Percentiles rank a stretch among this genome's conserved stretches.
Evolutionary conservation across 2,888 invertebrate species (phyloP).

Genomic region (Phaedon cochleariae): DNA sequence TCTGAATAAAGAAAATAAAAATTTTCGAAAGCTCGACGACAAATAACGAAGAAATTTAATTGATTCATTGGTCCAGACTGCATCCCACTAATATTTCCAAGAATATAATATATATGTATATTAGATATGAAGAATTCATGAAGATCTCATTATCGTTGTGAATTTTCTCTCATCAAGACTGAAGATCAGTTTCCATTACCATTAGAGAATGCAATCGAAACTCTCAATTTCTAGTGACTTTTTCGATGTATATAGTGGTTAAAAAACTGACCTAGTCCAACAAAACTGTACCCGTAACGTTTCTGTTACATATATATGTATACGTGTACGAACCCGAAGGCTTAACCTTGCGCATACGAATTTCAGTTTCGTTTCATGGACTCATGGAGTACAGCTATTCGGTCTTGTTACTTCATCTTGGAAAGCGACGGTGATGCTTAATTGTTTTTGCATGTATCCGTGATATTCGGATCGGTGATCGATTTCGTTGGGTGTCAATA

Average conservation of each 20-base stretch:
- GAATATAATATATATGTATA: no score
- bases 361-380: constrained; percentile 39
- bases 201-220: not conserved
- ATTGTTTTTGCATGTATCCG: constrained; percentile 22
- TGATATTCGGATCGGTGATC: not conserved
- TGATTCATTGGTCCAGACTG: no score
- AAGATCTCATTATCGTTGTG: no score
- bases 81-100: no score
- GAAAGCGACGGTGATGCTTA: constrained; percentile 27
- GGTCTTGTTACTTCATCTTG: constrained; percentile 29
- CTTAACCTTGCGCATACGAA: constrained; percentile 25
- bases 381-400: constrained; percentile 38
- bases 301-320: constrained; percentile 14
- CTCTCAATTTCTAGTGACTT: constrained; percentile 7
- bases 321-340: constrained; percentile 13
- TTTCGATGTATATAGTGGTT: not conserved
- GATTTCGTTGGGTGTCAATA: constrained; percentile 1
- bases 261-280: constrained; percentile 16
- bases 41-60: no score
- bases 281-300: constrained; percentile 14
- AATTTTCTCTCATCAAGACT: no score
- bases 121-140: no score
- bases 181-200: no score
- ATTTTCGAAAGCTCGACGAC: no score
- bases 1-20: no score